Conservation (phyloP, 2,888 invertebrate species). For the Mythimna ferrago region DNA sequence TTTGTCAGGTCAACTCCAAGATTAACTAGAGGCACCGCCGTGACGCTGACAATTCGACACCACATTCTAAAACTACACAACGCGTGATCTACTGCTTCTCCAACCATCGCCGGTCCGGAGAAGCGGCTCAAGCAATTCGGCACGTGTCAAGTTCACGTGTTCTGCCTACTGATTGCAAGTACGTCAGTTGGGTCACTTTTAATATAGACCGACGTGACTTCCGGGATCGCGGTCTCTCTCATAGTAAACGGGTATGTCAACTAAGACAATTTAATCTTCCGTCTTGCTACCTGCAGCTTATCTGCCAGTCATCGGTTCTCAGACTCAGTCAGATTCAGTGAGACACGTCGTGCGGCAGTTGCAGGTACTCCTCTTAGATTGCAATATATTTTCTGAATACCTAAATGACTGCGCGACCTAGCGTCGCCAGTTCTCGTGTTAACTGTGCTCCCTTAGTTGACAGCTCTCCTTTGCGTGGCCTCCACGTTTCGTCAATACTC, state of each 20-base stretch:
- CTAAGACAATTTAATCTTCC: not conserved
- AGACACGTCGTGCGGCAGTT: conserved; percentile 3
- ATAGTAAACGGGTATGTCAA: conserved; percentile 23
- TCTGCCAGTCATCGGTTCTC: conserved; percentile 3
- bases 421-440: conserved; percentile 44
- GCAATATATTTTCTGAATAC: not conserved
- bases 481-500: conserved; percentile 30
- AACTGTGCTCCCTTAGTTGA: conserved; percentile 54
- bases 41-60: conserved; percentile 8
- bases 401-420: conserved; percentile 24
- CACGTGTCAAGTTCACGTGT: not conserved
- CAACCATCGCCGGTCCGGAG: conserved; percentile 10
- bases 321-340: conserved; percentile 2
- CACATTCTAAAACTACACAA: not conserved
- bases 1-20: conserved; percentile 41
- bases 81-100: conserved; percentile 12
- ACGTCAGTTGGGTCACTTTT: conserved; percentile 9
- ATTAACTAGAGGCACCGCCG: conserved; percentile 6
- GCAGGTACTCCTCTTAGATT: conserved; percentile 21
- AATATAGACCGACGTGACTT: not conserved
- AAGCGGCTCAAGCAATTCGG: conserved; percentile 16
- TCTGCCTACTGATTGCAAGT: conserved; percentile 29
- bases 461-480: conserved; percentile 37
- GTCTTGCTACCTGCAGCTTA: conserved; percentile 4
- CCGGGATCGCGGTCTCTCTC: conserved; percentile 4